phyloP scores from a whole-genome alignment of 2,888 invertebrate species.

The Chromoteleia sp. region DNA sequence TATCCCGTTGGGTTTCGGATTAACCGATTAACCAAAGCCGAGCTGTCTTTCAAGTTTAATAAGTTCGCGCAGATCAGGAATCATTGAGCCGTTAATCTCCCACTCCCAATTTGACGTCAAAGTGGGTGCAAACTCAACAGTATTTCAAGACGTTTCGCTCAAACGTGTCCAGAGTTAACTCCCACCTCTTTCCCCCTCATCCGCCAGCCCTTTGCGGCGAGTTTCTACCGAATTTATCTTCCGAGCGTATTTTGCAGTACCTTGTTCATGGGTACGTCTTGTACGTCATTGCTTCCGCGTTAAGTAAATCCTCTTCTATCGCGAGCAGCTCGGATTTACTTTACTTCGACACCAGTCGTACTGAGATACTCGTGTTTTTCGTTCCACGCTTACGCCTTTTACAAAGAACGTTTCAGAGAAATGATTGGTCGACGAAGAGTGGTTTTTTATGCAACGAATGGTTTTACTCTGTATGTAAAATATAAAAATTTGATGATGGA shows the following conservation, averaged over 20 bases:
- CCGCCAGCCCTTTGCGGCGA: neutral
- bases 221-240: conserved; percentile 55
- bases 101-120: conserved; percentile 8
- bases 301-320: conserved; percentile 61
- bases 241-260: conserved; percentile 57
- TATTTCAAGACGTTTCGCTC: conserved; percentile 31
- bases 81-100: conserved; percentile 47
- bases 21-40: conserved; percentile 43
- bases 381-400: conserved; percentile 43
- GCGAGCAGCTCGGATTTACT: conserved; percentile 39
- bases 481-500: no score
- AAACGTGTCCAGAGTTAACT: conserved; percentile 43
- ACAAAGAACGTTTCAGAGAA: conserved; percentile 35
- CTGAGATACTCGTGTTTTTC: conserved; percentile 48
- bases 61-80: conserved; percentile 34
- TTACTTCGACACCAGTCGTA: conserved; percentile 30
- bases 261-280: conserved; percentile 60
- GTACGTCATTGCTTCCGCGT: conserved; percentile 61
- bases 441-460: conserved; percentile 2
- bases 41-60: conserved; percentile 35
- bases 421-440: conserved; percentile 25
- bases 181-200: neutral
- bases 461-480: no score
- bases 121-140: conserved; percentile 30
- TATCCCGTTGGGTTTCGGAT: conserved; percentile 21